Conservation (phyloP, 2,888 invertebrate genomes). For the Chloromyia formosa region DNA sequence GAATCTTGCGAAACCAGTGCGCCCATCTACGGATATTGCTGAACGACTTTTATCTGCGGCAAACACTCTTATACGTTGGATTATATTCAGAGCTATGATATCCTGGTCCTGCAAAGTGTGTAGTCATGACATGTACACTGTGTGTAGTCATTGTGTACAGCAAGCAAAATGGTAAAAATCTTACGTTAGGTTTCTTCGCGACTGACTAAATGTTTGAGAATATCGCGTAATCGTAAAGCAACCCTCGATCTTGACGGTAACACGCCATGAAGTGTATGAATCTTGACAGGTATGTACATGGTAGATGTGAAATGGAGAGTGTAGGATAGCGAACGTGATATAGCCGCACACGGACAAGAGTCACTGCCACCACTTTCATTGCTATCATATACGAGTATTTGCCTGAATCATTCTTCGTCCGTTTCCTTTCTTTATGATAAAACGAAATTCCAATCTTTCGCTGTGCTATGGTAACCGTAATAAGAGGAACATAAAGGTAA, state of each 20-base stretch:
- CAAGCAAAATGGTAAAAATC: conserved; percentile 44
- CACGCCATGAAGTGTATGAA: neutral
- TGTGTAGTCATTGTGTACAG: neutral
- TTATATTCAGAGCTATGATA: conserved; percentile 17
- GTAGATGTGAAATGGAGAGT: neutral
- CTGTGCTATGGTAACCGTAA: conserved; percentile 49
- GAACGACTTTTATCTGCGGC: conserved; percentile 31
- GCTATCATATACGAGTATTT: neutral
- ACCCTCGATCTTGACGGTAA: neutral
- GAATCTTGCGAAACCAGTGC: conserved; percentile 3
- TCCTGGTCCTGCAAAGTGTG: conserved; percentile 32
- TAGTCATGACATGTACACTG: conserved; percentile 24
- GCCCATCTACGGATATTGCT: conserved; percentile 10
- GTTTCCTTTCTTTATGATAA: conserved; percentile 45
- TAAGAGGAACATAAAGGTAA: conserved; percentile 46
- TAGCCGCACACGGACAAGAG: neutral
- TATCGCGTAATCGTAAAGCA: conserved; percentile 41
- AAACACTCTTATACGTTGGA: conserved; percentile 26
- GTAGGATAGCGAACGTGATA: neutral
- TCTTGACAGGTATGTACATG: neutral
- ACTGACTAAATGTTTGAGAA: conserved; percentile 46
- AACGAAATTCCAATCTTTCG: conserved; percentile 48
- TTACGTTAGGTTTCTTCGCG: conserved; percentile 43
- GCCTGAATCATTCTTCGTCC: conserved; percentile 20
- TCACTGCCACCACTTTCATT: conserved; percentile 12